A percentile compares a stretch with the other conserved stretches of the same genome.
Evolutionary conservation across 2,113 vertebrate genomes (phyloP).

Genomic region (Numida meleagris): DNA sequence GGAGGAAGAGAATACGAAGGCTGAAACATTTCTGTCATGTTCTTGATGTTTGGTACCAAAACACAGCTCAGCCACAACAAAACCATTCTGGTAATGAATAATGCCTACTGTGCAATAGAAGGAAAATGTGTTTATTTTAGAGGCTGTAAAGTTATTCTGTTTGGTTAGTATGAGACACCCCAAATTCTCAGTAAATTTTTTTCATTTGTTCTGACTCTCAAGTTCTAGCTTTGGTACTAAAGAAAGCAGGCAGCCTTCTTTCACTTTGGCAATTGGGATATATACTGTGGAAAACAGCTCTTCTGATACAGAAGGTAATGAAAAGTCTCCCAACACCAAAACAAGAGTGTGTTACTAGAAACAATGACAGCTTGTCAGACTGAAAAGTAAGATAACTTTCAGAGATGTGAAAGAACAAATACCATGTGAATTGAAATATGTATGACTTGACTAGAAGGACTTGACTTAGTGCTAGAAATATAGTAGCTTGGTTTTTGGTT

Average conservation of each 20-base stretch:
- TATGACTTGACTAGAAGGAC: background rate
- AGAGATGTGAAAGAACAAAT: constrained; percentile 43
- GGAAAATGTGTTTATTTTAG: constrained; percentile 36
- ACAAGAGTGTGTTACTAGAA: constrained; percentile 44
- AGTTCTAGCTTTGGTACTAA: constrained; percentile 36
- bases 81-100: constrained; percentile 45
- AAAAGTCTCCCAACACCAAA: constrained; percentile 36
- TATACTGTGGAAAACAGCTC: constrained; percentile 43
- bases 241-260: constrained; percentile 14
- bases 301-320: constrained; percentile 49
- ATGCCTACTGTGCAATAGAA: constrained; percentile 36
- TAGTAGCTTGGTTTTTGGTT: background rate
- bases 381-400: constrained; percentile 13
- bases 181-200: background rate
- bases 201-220: constrained; percentile 46
- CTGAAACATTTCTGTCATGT: constrained; percentile 49
- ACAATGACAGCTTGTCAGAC: constrained; percentile 33
- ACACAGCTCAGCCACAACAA: constrained; percentile 25
- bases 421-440: constrained; percentile 12
- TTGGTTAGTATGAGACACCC: background rate
- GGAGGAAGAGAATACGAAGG: constrained; percentile 25
- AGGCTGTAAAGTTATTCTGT: constrained; percentile 15
- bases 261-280: background rate
- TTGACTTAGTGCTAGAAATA: constrained; percentile 16
- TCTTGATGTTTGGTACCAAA: constrained; percentile 44